Base-by-base conservation (phyloP, 2,888 invertebrate species). In the Thymelicus acteon region DNA sequence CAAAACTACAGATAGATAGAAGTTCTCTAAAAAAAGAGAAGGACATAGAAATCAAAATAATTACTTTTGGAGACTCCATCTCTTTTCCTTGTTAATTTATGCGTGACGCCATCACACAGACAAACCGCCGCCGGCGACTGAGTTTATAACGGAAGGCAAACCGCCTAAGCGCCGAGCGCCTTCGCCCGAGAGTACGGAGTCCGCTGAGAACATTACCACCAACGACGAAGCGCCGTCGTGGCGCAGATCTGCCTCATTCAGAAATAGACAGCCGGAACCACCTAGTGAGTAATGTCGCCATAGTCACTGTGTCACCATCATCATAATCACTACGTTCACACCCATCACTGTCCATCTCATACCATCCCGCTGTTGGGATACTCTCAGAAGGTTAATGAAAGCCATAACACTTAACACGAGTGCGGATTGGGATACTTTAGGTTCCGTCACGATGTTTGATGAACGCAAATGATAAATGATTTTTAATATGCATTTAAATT, bases 161-260 rank as follows among this genome's bases (percentile, higher is more conserved):
- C 93, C 92, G 54, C 93, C 92, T 6, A 90, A 89, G 69, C 89
- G 87, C 3, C 83, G 87, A 44, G 91, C 91, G 49, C 89, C 90
- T 0, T 89, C 91, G 13, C 91, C 91, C 6, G 90, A 90, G 24
- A 75, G 79, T 1, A 76, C 82, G 0, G 88, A 87, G 68, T 77
- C 80, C 4, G 74, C 80, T 2, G 83, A 86, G 54, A 75, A 78
- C 12, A 74, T 79, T 2, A 72, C 77, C 7, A 74, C 76, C 6
- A 91, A 91, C 71, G 91, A 91, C 65, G 93, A 92, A 31, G 76
- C 88, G n/a, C 93, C 93, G 0, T 90, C 92, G 6, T 93, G 94
- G 94, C 87, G 94, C 0, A 82, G 92, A 5, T 88, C 91, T 2
- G 87, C 89, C 5, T 91, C 91, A 7, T 89, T 92, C 82, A 80